Conservation (phyloP, 1,140 invertebrate species). For the Araneus ventricosus region DNA sequence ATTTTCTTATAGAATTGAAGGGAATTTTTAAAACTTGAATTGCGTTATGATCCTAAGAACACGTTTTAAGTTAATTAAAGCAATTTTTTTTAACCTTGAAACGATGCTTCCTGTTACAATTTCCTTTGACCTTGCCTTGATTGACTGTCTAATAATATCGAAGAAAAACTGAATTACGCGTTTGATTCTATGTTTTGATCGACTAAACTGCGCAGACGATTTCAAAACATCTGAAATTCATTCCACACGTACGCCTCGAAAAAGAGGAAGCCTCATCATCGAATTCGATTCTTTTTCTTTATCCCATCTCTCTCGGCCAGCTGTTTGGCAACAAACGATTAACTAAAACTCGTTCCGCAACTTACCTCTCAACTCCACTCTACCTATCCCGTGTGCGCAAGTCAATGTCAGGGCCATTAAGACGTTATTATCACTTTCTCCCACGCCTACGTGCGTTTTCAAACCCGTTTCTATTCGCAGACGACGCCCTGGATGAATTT, state of each 20-base stretch:
- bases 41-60: too few relatives aligned
- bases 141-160: neutral
- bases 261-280: neutral
- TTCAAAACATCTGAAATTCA: neutral
- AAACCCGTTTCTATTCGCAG: neutral
- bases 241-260: neutral
- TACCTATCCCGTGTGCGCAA: neutral
- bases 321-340: conserved; percentile 30
- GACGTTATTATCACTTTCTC: conserved; percentile 5
- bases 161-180: neutral
- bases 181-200: neutral
- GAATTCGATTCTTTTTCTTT: neutral
- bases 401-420: conserved; percentile 25
- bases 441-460: neutral
- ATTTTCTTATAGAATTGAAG: too few relatives aligned
- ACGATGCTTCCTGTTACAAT: too few relatives aligned
- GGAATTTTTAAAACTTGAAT: too few relatives aligned
- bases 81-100: too few relatives aligned
- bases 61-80: too few relatives aligned
- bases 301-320: neutral
- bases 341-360: neutral
- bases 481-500: neutral
- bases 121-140: neutral
- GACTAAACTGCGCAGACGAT: neutral
- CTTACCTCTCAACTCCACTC: neutral